These are phyloP conservation scores for Bactericera cockerelli DNA, from an alignment of 1,140 invertebrate genomes.

Conservation along the genomic window DNA sequence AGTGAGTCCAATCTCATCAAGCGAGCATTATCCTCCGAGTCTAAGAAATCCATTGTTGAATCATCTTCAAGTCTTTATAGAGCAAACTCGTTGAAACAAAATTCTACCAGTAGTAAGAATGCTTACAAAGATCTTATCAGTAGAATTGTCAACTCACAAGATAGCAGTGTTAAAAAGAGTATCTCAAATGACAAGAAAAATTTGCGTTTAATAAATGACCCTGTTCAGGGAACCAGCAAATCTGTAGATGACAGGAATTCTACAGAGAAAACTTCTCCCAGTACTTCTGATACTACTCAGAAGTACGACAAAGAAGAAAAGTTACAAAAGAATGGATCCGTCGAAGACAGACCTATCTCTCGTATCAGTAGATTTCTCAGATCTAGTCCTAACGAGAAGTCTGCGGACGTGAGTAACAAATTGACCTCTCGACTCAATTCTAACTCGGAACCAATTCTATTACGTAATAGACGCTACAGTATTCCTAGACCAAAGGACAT, in stretches of 20 bases:
- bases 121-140: background rate
- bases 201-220: conserved; percentile 3
- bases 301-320: conserved; percentile 13
- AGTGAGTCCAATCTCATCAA: conserved; percentile 45
- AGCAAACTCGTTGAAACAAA: conserved; percentile 48
- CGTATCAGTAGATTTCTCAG: background rate
- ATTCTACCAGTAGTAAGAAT: conserved; percentile 26
- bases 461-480: conserved; percentile 8
- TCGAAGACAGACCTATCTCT: background rate
- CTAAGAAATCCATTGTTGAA: conserved; percentile 27
- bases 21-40: conserved; percentile 45
- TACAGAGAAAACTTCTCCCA: background rate
- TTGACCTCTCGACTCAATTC: conserved; percentile 17
- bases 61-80: conserved; percentile 41
- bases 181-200: conserved; percentile 2
- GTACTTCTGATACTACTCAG: conserved; percentile 8
- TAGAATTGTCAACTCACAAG: conserved; percentile 2
- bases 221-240: conserved; percentile 8
- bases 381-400: background rate
- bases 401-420: conserved; percentile 10
- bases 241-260: conserved; percentile 4
- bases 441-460: conserved; percentile 14
- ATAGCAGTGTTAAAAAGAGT: conserved; percentile 1
- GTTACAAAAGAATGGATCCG: conserved; percentile 11
- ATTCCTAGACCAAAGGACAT: background rate